phyloP scores from a whole-genome alignment of 1,140 invertebrate species.

The Leptinotarsa texana region DNA sequence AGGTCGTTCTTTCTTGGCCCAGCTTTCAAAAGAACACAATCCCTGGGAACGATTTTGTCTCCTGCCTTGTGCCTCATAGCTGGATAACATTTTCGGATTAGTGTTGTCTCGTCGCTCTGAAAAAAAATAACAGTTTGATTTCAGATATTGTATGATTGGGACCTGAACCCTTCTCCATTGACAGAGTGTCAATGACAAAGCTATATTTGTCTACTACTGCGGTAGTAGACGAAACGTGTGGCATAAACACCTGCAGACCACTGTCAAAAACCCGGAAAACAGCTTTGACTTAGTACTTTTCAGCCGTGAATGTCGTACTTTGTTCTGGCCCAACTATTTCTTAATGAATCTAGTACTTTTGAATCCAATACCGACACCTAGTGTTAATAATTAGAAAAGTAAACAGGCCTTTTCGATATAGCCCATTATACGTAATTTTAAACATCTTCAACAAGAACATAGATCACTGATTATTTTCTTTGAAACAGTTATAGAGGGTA shows the following conservation, averaged over 20 bases:
- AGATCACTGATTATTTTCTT: too few species aligned
- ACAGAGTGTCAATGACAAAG: neutral
- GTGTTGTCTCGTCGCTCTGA: conserved; percentile 80
- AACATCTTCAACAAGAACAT: too few species aligned
- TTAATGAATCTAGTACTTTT: too few species aligned
- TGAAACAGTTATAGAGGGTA: too few species aligned
- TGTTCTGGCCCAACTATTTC: neutral
- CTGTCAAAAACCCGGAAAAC: too few species aligned
- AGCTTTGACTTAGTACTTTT: too few species aligned
- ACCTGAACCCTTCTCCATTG: neutral
- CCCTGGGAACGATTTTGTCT: conserved; percentile 82
- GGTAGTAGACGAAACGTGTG: too few species aligned
- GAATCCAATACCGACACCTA: too few species aligned
- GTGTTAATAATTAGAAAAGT: too few species aligned
- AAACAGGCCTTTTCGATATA: too few species aligned
- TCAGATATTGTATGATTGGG: neutral
- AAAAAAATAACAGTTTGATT: conserved; percentile 47
- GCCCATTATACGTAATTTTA: too few species aligned
- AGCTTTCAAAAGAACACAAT: conserved; percentile 88
- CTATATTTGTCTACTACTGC: neutral
- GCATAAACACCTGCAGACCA: too few species aligned
- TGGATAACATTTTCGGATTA: conserved; percentile 79
- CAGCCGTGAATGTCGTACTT: neutral
- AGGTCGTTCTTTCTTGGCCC: conserved; percentile 82
- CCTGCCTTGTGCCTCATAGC: conserved; percentile 81